Evolutionary conservation across 2,888 invertebrate genomes (phyloP).

Genomic region (Nipponacmea schrenckii): DNA sequence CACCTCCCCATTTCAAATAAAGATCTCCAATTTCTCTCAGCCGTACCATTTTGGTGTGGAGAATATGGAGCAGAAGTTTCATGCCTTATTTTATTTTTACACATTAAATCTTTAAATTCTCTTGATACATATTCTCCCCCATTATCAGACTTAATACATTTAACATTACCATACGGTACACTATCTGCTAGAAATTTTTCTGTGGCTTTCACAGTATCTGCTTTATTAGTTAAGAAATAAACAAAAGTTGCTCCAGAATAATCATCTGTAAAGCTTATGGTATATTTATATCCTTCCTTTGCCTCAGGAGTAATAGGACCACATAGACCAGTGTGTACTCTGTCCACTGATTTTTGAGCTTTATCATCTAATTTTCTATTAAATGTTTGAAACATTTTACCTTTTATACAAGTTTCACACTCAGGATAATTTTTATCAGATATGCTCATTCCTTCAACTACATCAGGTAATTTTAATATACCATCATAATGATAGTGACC

Average conservation of each 20-base stretch:
- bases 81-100: conserved; percentile 14
- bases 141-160: no score
- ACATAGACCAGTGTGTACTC: conserved; percentile 24
- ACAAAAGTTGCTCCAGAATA: conserved; percentile 17
- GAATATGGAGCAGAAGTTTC: conserved; percentile 18
- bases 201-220: conserved; percentile 21
- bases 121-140: no score
- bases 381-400: conserved; percentile 28
- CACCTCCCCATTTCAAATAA: conserved; percentile 22
- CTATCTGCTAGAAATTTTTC: conserved; percentile 24
- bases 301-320: conserved; percentile 28
- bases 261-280: conserved; percentile 25
- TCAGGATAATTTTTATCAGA: conserved; percentile 13
- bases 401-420: conserved; percentile 24
- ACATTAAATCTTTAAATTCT: no score
- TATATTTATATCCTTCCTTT: conserved; percentile 26
- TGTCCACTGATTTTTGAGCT: no score
- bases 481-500: conserved; percentile 33
- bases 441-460: conserved; percentile 21
- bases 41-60: conserved; percentile 26
- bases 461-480: conserved; percentile 21
- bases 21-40: conserved; percentile 21
- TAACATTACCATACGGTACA: conserved; percentile 18
- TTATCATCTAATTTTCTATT: conserved; percentile 24
- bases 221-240: conserved; percentile 17